These are phyloP conservation scores for Dendroctonus valens DNA, from an alignment of 1,140 invertebrate genomes.

Conservation along the genomic window DNA sequence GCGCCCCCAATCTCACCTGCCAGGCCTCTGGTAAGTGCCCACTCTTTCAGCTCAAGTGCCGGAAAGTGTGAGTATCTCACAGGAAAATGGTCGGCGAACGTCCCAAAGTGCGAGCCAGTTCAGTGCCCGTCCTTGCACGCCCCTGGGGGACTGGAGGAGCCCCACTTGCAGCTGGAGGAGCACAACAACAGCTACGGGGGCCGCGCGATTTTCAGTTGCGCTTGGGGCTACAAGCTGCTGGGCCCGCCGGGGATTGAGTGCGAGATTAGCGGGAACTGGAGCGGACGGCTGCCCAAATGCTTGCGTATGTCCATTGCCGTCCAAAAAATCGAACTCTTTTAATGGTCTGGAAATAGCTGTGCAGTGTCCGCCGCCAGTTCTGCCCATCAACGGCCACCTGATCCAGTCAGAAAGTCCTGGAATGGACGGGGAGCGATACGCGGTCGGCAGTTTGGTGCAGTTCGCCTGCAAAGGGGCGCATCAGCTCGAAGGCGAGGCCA, in stretches of 20 bases:
- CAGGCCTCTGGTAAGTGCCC: conserved; percentile 65
- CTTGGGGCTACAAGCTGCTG: conserved; percentile 74
- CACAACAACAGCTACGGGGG: conserved; percentile 66
- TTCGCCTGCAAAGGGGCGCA: conserved; percentile 72
- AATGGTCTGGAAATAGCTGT: conserved; percentile 66
- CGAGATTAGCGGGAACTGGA: conserved; percentile 74
- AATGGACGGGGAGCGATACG: conserved; percentile 59
- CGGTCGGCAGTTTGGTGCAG: conserved; percentile 74
- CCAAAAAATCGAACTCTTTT: conserved; percentile 31
- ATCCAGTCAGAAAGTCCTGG: conserved; percentile 55
- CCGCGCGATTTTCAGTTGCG: conserved; percentile 75
- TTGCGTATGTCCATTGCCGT: conserved; percentile 55
- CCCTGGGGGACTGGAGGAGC: conserved; percentile 54
- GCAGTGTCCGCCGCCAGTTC: conserved; percentile 69
- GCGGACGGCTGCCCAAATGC: conserved; percentile 70
- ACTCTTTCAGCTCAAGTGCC: background rate
- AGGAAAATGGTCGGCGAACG: conserved; percentile 74
- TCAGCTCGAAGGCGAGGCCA: conserved; percentile 72
- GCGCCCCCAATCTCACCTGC: conserved; percentile 68
- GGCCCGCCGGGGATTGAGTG: conserved; percentile 75
- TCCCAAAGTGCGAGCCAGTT: conserved; percentile 72
- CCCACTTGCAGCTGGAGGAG: conserved; percentile 58
- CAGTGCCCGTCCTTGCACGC: conserved; percentile 65
- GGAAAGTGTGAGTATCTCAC: conserved; percentile 7
- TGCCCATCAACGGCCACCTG: conserved; percentile 71